These are phyloP conservation scores for Acrobeloides nanus DNA, from an alignment of 2,888 invertebrate species.

Conservation along the genomic window DNA sequence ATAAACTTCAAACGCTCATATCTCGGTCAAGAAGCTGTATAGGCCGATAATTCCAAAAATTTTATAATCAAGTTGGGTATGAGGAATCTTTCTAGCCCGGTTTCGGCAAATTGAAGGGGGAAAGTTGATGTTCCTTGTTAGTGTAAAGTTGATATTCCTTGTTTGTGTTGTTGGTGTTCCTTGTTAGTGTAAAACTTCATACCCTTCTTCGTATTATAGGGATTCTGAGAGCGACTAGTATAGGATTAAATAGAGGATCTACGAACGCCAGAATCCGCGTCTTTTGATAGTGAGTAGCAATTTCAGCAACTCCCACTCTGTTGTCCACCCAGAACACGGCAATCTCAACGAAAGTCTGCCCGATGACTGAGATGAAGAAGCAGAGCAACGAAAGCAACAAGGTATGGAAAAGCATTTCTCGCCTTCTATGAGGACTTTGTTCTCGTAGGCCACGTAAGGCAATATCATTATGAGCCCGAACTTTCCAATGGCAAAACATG, in stretches of 20 bases:
- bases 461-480: conserved; percentile 43
- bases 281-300: conserved; percentile 27
- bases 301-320: conserved; percentile 28
- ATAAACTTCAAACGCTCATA: too few species aligned
- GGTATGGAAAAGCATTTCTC: conserved; percentile 50
- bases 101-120: too few species aligned
- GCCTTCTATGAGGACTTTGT: conserved; percentile 42
- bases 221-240: conserved; percentile 47
- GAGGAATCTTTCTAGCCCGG: too few species aligned
- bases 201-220: conserved; percentile 43
- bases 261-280: conserved; percentile 46
- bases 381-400: conserved; percentile 44
- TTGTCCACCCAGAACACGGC: conserved; percentile 52
- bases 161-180: too few species aligned
- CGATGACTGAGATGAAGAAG: conserved; percentile 42
- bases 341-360: conserved; percentile 50
- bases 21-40: too few species aligned
- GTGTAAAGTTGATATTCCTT: too few species aligned
- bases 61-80: too few species aligned
- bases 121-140: too few species aligned
- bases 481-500: conserved; percentile 42
- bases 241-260: conserved; percentile 48
- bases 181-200: too few species aligned
- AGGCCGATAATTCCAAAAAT: too few species aligned
- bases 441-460: conserved; percentile 26